Base-by-base conservation (phyloP, 2,888 invertebrate genomes). In the Coleophora flavipennella region DNA sequence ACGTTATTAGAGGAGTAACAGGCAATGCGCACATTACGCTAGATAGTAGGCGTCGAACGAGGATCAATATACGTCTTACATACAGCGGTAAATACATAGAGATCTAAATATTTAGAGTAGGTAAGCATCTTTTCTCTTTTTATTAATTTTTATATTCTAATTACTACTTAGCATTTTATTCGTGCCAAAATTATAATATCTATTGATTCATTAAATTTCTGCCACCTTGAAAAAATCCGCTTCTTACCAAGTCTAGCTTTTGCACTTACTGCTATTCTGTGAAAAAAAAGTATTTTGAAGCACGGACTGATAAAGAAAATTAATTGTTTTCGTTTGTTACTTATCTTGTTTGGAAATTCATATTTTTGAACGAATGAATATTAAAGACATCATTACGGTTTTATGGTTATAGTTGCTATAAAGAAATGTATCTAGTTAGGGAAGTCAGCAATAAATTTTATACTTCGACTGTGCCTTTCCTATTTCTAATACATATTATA, bases 391-490 rank as follows among this genome's bases (percentile, higher is more conserved):
- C 20, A 20, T 7, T 29, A 25, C 32, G 32, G 14, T 35, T 40
- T 35, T 35, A 34, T 40, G 36, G 56, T 58, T 63, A 57, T 59
- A 53, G 54, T 65, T 55, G 65, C 57, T 11, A 57, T 57, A 61
- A 59, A 60, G 59, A 42, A 60, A 59, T 46, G 57, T 62, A 66
- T 55, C 62, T 81, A 83, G 77, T 77, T 81, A 84, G 76, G 72
- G 68, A 72, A 71, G 71, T 76, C 81, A 83, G 84, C 84, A 84
- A 84, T 84, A 84, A 81, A 75, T 83, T 83, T 80, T 75, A 83
- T 81, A 83, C 81, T 83, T 84, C 83, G 59, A 84, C 83, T 83
- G 84, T 84, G 84, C 84, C 84, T 84, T 84, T 81, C 78, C 83
- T 83, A 81, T 83, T 78, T 84, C 84, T 83, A 81, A 83, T 62